phyloP scores from a whole-genome alignment of 23 tunicate genomes.

The Halocynthia roretzi region DNA sequence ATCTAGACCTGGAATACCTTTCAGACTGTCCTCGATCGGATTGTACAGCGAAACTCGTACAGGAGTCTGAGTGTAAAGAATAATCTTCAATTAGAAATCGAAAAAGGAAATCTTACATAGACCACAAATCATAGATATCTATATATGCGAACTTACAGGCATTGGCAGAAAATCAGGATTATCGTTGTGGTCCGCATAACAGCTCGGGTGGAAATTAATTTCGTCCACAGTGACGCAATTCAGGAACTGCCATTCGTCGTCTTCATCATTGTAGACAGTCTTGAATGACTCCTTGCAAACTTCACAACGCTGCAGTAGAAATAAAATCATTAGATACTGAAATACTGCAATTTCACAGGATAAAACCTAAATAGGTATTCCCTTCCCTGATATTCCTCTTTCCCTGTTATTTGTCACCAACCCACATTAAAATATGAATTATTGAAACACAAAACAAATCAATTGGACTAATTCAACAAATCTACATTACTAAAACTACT shows the following conservation, averaged over 20 bases:
- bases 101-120: not conserved
- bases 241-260: conserved; percentile 90
- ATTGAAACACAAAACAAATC: too few relatives aligned
- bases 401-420: not conserved
- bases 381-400: not conserved
- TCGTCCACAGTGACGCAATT: conserved; percentile 80
- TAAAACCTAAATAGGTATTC: not conserved
- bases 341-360: not conserved
- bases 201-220: conserved; percentile 74
- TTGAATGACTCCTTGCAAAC: conserved; percentile 84
- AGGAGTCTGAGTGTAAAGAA: conserved; percentile 7
- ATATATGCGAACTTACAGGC: conserved; percentile 21
- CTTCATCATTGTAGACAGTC: conserved; percentile 81
- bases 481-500: too few relatives aligned
- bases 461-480: too few relatives aligned
- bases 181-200: conserved; percentile 54
- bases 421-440: too few relatives aligned
- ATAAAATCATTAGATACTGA: not conserved
- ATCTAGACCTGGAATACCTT: conserved; percentile 21
- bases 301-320: conserved; percentile 39
- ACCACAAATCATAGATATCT: not conserved
- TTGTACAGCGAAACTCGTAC: conserved; percentile 17
- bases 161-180: conserved; percentile 15
- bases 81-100: not conserved
- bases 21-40: not conserved